Percentiles rank a stretch among this genome's conserved stretches.
Evolutionary conservation across 2,888 invertebrate genomes (phyloP).

Genomic region (Apotomis capreana): DNA sequence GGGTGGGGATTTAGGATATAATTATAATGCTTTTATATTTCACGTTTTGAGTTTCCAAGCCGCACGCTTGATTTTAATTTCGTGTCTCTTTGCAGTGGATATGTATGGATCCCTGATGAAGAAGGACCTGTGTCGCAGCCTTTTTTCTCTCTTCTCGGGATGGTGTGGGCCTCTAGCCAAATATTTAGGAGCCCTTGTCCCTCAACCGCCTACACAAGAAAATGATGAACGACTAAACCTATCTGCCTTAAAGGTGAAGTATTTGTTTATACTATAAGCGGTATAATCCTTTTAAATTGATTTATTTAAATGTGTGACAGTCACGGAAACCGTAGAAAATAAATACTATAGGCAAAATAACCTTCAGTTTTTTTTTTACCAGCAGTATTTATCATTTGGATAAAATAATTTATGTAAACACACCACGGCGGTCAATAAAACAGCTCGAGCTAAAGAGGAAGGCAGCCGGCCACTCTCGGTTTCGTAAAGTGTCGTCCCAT

Average conservation of each 20-base stretch:
- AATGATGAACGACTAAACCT: slow-evolving; percentile 85
- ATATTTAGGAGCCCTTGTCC: slow-evolving; percentile 83
- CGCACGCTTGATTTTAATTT: not conserved
- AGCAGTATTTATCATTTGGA: too few species aligned
- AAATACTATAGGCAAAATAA: too few species aligned
- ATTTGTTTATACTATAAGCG: not conserved
- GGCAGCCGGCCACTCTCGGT: too few species aligned
- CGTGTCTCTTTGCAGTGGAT: slow-evolving; percentile 87
- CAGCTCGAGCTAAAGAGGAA: too few species aligned
- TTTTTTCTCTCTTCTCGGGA: slow-evolving; percentile 95
- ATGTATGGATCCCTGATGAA: slow-evolving; percentile 92
- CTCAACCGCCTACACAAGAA: slow-evolving; percentile 64
- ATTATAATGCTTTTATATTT: too few species aligned
- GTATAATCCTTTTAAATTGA: too few species aligned
- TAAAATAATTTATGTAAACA: too few species aligned
- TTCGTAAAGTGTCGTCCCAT: too few species aligned
- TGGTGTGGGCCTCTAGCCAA: slow-evolving; percentile 96
- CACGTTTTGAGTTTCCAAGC: not conserved
- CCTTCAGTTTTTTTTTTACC: not conserved
- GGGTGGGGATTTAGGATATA: too few species aligned
- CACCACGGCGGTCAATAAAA: too few species aligned
- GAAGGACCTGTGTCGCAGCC: slow-evolving; percentile 91
- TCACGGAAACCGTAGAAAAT: too few species aligned
- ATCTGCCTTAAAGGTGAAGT: slow-evolving; percentile 82
- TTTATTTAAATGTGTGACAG: too few species aligned